A percentile compares a stretch with the other conserved stretches of the same genome.
Conservation (phyloP, 1,140 invertebrate species). For the Lepidurus apus region DNA sequence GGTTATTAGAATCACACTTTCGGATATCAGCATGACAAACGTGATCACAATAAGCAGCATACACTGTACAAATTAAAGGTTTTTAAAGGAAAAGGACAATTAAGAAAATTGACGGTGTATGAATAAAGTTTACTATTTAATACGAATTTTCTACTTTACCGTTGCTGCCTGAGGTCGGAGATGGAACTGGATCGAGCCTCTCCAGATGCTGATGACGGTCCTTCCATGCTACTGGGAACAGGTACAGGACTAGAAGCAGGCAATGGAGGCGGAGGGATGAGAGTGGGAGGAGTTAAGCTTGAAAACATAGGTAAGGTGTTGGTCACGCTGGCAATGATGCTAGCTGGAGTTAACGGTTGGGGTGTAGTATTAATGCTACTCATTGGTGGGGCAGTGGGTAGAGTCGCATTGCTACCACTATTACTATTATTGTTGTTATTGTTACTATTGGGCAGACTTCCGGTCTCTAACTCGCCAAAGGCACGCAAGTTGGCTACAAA, state of each 20-base stretch:
- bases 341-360: constrained; percentile 3
- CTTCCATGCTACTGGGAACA: not conserved
- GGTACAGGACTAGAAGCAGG: not conserved
- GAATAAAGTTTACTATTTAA: no score
- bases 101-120: no score
- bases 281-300: not conserved
- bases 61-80: no score
- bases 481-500: constrained; percentile 24
- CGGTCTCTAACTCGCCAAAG: not conserved
- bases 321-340: constrained; percentile 15
- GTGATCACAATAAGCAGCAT: no score
- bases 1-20: no score
- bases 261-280: not conserved
- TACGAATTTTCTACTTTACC: not conserved
- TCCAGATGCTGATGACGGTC: not conserved
- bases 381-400: not conserved
- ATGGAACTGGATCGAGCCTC: not conserved
- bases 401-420: not conserved
- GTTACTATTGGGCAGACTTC: not conserved
- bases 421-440: not conserved
- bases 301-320: not conserved
- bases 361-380: not conserved
- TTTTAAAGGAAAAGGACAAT: no score
- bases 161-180: not conserved
- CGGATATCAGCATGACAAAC: no score